Percentiles rank a stretch among this genome's conserved stretches.
phyloP scores from a whole-genome alignment of 2,888 invertebrate genomes.

The Elmis aenea region DNA sequence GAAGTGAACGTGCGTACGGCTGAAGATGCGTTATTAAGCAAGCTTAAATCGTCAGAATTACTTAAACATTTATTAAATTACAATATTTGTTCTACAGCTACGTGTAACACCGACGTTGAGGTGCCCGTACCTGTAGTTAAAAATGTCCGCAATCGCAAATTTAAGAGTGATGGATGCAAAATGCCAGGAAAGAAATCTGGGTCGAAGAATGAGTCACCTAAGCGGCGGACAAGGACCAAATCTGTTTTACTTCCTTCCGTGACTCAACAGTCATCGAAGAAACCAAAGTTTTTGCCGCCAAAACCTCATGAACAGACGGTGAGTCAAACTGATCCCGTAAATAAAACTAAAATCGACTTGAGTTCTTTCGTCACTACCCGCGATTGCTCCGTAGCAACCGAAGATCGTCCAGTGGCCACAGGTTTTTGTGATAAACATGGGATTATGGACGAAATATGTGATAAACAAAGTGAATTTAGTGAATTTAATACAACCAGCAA shows the following conservation, averaged over 20 bases:
- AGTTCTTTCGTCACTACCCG: conserved; percentile 6
- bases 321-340: conserved; percentile 15
- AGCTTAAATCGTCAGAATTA: conserved; percentile 31
- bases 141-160: no score
- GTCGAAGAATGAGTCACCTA: conserved; percentile 19
- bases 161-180: no score
- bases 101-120: no score
- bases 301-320: conserved; percentile 13
- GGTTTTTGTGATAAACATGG: conserved; percentile 21
- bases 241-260: conserved; percentile 14
- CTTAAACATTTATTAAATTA: conserved; percentile 33
- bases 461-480: conserved; percentile 12
- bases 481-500: conserved; percentile 13
- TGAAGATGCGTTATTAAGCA: conserved; percentile 27
- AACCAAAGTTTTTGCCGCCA: conserved; percentile 19
- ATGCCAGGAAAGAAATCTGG: conserved; percentile 4
- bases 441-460: conserved; percentile 23
- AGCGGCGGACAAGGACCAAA: conserved; percentile 9
- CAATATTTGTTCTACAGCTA: no score
- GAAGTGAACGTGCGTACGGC: no score
- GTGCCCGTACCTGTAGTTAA: conserved; percentile 10
- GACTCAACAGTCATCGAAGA: conserved; percentile 21
- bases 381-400: conserved; percentile 2
- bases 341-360: conserved; percentile 13
- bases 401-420: conserved; percentile 3